Conservation (phyloP, 2,888 invertebrate genomes). For the Xylophagus ater region DNA sequence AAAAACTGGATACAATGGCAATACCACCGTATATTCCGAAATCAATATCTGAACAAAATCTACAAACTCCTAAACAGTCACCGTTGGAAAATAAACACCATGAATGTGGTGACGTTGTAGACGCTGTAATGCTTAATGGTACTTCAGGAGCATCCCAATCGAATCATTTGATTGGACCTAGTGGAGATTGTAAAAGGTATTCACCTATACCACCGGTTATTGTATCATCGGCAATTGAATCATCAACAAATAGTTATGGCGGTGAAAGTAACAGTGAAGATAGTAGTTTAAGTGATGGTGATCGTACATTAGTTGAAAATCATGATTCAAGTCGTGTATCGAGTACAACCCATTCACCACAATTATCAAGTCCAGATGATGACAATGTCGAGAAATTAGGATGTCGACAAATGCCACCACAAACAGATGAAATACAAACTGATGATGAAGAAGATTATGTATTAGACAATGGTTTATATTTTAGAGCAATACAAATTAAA, state of each 20-base stretch:
- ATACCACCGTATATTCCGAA: constrained; percentile 41
- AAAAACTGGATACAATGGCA: constrained; percentile 39
- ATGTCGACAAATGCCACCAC: constrained; percentile 2
- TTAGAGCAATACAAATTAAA: constrained; percentile 5
- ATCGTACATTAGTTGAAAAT: constrained; percentile 42
- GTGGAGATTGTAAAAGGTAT: constrained; percentile 12
- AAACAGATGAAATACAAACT: constrained; percentile 1
- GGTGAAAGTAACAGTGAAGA: constrained; percentile 62
- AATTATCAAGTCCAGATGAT: constrained; percentile 36
- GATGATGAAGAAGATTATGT: constrained; percentile 15
- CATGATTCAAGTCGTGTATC: constrained; percentile 34
- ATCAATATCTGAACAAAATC: constrained; percentile 7
- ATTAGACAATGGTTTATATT: constrained; percentile 11
- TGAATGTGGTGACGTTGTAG: constrained; percentile 30
- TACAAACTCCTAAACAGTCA: constrained; percentile 14
- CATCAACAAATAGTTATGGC: constrained; percentile 34
- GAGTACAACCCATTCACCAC: constrained; percentile 36
- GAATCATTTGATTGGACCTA: constrained; percentile 2
- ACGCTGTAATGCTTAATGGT: constrained; percentile 32
- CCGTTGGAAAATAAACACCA: constrained; percentile 18
- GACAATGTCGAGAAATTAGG: constrained; percentile 22
- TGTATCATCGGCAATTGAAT: constrained; percentile 19
- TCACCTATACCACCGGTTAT: constrained; percentile 20
- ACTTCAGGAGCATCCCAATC: constrained; percentile 1
- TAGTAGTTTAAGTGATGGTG: constrained; percentile 64